These are phyloP conservation scores for Tyto alba DNA, from an alignment of 2,113 vertebrate species.

Conservation along the genomic window DNA sequence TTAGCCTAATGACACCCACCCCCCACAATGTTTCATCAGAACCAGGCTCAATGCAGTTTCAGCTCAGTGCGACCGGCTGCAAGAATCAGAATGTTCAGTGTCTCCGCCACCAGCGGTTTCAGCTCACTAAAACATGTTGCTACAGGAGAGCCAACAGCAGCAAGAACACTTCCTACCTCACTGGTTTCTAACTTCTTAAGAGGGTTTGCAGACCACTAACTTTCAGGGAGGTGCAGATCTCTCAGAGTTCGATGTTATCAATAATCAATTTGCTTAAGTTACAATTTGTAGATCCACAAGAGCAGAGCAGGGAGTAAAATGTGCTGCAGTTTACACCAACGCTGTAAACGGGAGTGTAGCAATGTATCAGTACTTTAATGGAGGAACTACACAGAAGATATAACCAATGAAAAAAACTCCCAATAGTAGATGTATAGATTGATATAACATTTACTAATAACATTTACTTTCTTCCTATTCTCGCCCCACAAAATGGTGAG, in stretches of 20 bases:
- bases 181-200: background rate
- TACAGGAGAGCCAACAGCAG: background rate
- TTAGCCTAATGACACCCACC: background rate
- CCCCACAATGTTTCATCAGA: background rate
- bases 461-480: background rate
- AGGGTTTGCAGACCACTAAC: background rate
- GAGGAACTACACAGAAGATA: background rate
- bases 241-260: too few species aligned
- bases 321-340: background rate
- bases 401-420: background rate
- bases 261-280: background rate
- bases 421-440: background rate
- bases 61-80: background rate
- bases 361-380: accelerated
- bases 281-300: background rate
- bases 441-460: background rate
- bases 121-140: background rate
- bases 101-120: background rate
- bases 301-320: background rate
- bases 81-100: background rate
- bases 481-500: background rate
- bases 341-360: accelerated
- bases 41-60: background rate
- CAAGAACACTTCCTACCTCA: background rate
- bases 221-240: background rate